These are phyloP conservation scores for Hemicordylus capensis DNA, from an alignment of 2,113 vertebrate species.

Conservation along the genomic window DNA sequence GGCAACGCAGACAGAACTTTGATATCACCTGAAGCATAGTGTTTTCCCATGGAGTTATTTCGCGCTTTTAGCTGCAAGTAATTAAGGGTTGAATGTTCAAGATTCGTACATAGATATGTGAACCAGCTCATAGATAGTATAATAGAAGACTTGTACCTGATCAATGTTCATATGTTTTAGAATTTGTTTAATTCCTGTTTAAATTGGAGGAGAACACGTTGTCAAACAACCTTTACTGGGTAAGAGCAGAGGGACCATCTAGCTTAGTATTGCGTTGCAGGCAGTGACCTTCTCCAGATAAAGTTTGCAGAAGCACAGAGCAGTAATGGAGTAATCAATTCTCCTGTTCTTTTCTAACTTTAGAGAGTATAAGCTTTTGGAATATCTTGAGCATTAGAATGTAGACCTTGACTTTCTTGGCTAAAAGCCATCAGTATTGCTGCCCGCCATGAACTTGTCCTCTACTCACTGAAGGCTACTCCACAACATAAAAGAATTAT, in stretches of 20 bases:
- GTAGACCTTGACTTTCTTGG: not conserved
- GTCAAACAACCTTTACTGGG: not conserved
- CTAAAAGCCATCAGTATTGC: not conserved
- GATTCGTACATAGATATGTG: too few species aligned
- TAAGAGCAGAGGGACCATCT: not conserved
- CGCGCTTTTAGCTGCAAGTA: not conserved
- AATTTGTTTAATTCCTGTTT: not conserved
- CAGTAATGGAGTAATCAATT: not conserved
- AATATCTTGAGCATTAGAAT: not conserved
- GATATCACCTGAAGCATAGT: not conserved
- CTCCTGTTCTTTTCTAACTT: not conserved
- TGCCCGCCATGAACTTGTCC: not conserved
- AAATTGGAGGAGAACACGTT: not conserved
- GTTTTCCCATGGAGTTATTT: not conserved
- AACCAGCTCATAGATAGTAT: not conserved
- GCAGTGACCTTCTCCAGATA: not conserved
- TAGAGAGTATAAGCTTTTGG: not conserved
- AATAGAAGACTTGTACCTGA: not conserved
- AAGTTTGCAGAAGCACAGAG: not conserved
- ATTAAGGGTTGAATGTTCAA: not conserved
- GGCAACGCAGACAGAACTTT: not conserved
- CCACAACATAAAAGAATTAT: constrained; percentile 29
- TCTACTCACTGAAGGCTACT: constrained; percentile 5
- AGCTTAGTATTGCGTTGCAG: not conserved
- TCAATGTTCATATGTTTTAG: not conserved